A percentile compares a stretch with the other conserved stretches of the same genome.
These are phyloP conservation scores for Engystomops pustulosus DNA, from an alignment of 2,113 vertebrate species.

Conservation along the genomic window DNA sequence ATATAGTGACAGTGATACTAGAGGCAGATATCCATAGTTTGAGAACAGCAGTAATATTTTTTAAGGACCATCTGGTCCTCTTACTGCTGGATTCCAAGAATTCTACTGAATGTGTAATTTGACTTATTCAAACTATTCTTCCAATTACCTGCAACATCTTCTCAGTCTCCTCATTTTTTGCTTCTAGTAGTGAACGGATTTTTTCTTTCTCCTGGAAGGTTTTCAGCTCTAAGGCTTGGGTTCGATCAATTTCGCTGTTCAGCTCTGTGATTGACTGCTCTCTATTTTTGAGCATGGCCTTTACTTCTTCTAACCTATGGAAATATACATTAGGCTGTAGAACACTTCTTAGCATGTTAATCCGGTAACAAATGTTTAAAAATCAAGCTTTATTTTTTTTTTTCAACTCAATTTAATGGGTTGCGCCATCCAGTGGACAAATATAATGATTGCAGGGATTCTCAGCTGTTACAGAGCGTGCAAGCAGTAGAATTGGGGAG, in stretches of 20 bases:
- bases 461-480: no score
- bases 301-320: conserved; percentile 71
- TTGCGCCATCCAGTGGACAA: no score
- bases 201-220: conserved; percentile 79
- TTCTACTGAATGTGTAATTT: not conserved
- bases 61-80: not conserved
- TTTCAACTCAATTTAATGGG: no score
- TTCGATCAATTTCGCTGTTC: conserved; percentile 70
- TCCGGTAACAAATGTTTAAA: no score
- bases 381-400: no score
- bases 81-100: not conserved
- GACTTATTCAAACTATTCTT: not conserved
- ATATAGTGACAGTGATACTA: no score
- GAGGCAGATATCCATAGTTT: no score
- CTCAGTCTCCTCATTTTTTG: conserved; percentile 73
- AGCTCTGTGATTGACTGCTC: conserved; percentile 64
- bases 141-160: conserved; percentile 70
- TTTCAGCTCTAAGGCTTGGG: conserved; percentile 73
- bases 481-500: no score
- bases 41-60: no score
- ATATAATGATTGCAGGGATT: no score
- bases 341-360: no score
- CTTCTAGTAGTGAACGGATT: conserved; percentile 76
- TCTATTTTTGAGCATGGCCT: conserved; percentile 64
- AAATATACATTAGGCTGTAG: not conserved